Base-by-base conservation (phyloP, 2,888 invertebrate species). In the Aelia acuminata region DNA sequence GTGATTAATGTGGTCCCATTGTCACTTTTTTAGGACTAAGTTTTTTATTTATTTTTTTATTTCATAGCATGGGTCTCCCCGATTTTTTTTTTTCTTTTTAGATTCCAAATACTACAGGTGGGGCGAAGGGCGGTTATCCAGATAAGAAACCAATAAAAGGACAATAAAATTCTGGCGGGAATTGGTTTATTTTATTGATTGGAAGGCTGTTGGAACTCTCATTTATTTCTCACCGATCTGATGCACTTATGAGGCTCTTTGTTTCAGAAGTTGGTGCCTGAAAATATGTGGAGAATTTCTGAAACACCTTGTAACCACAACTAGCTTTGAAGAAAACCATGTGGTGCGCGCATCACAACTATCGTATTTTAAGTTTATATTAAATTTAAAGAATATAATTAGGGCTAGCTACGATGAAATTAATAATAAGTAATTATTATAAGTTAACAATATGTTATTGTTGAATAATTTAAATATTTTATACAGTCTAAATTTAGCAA, bases 101-200 rank as follows among this genome's bases (percentile, higher is more conserved):
- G 39, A 75, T 75, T 75, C 75, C 75, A 43, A 75, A 75, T 39
- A 39, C 75, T 75, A 75, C 75, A 75, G 75, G 75, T 75, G 75
- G 39, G 75, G 75, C 75, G 26, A 39, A 43, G 35, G 75, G 39
- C 39, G 75, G 75, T 43, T 75, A 35, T 75, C 39, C 75, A 35
- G 75, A 75, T 75, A 75, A 35, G 75, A 75, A 39, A 39, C 75
- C 75, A 75, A 75, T 75, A 75, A 75, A 75, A 75, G 75, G 75
- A 75, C 75, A 75, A 39, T 43, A 43, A 75, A 75, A 75, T 75
- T 10, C 75, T 20, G 39, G 39, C 35, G 22, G 75, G 75, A 75
- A 75, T 75, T 75, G 75, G 39, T 39, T 75, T 75, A 75, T 75
- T 75, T 75, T 75, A 75, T 43, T 75, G 75, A 75, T 39, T 3